These are phyloP conservation scores for Muraenolepis orangiensis DNA, from an alignment of 2,797 vertebrate species.

Conservation along the genomic window DNA sequence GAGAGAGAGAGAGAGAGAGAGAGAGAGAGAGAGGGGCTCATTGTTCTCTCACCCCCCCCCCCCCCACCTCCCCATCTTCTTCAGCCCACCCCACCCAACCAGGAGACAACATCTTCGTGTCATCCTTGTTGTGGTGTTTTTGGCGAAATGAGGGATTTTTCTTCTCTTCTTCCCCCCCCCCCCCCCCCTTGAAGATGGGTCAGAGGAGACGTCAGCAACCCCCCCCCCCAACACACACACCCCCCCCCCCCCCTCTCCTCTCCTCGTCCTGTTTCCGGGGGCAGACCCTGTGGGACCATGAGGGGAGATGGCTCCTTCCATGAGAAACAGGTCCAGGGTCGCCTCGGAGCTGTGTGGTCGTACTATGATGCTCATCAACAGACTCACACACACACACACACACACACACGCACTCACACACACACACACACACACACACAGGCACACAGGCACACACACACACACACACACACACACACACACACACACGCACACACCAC, in stretches of 20 bases:
- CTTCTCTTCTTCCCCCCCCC: conserved; percentile 39
- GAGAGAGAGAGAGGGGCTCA: conserved; percentile 34
- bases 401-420: conserved; percentile 10
- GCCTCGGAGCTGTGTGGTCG: conserved; percentile 22
- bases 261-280: conserved; percentile 28
- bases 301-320: conserved; percentile 53
- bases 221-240: too few species aligned
- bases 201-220: conserved; percentile 63
- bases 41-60: too few species aligned
- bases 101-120: conserved; percentile 58
- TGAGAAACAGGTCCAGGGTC: too few species aligned
- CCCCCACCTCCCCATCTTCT: conserved; percentile 39
- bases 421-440: not conserved
- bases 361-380: conserved; percentile 5
- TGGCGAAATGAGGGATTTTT: conserved; percentile 57
- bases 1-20: conserved; percentile 28
- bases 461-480: too few species aligned
- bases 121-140: conserved; percentile 49
- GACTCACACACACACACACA: conserved; percentile 16
- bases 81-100: conserved; percentile 33
- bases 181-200: conserved; percentile 54
- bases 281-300: conserved; percentile 40
- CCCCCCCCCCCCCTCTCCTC: conserved; percentile 29
- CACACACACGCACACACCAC: too few species aligned
- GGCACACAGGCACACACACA: too few species aligned